phyloP scores from a whole-genome alignment of 2,113 vertebrate genomes.

The Progne subis region DNA sequence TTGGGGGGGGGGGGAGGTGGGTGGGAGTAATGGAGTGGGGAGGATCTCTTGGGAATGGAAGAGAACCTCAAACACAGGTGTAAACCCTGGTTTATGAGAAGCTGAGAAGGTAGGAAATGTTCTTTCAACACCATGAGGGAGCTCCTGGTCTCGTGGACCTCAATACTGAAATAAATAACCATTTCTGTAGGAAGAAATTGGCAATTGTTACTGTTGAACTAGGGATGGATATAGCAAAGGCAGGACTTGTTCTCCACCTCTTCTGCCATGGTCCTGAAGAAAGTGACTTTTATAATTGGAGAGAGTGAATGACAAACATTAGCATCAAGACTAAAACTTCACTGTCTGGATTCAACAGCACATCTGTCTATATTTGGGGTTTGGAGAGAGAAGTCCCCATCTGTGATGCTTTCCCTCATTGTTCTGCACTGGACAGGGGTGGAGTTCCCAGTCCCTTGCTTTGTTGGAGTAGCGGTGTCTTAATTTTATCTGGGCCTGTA shows the following conservation, averaged over 20 bases:
- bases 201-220: not conserved
- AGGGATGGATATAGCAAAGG: not conserved
- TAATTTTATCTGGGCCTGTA: not conserved
- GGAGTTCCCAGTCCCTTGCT: not conserved
- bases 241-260: not conserved
- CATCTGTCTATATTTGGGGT: not conserved
- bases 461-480: not conserved
- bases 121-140: not conserved
- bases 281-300: not conserved
- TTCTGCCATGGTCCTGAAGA: not conserved
- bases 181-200: not conserved
- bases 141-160: not conserved
- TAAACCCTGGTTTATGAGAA: not conserved
- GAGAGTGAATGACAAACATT: not conserved
- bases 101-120: not conserved
- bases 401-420: not conserved
- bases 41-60: not conserved
- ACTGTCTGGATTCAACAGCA: not conserved
- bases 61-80: not conserved
- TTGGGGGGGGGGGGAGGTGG: fast-evolving
- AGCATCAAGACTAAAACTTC: not conserved
- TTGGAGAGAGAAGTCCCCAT: not conserved
- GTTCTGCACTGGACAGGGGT: not conserved
- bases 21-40: fast-evolving
- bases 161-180: not conserved